Evolutionary conservation across 2,113 vertebrate species (phyloP).

Genomic region (Laticauda colubrina): DNA sequence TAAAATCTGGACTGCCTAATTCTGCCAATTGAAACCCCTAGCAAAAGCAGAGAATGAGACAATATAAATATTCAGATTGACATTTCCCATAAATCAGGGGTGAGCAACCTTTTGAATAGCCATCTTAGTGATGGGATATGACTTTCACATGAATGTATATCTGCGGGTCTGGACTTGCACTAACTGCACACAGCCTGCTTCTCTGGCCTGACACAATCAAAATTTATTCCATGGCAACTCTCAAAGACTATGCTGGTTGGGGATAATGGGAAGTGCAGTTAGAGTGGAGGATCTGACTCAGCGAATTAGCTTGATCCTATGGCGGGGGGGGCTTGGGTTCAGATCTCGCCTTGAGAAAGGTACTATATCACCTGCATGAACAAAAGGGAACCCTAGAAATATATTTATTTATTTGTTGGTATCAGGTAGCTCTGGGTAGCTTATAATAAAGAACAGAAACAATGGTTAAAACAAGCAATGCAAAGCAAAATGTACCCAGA

Average conservation of each 20-base stretch:
- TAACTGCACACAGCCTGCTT: background rate
- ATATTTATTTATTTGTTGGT: background rate
- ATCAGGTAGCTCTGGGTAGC: background rate
- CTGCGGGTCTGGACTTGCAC: background rate
- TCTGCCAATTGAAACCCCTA: constrained; percentile 1
- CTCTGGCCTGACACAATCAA: background rate
- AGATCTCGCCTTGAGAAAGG: background rate
- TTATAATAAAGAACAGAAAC: background rate
- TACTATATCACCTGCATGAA: background rate
- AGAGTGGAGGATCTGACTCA: background rate
- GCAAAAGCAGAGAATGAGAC: accelerated
- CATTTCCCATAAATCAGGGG: background rate
- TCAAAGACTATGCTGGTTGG: background rate
- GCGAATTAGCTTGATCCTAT: background rate
- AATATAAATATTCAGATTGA: background rate
- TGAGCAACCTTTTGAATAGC: background rate
- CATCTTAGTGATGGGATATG: background rate
- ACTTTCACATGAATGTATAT: background rate
- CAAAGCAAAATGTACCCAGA: background rate
- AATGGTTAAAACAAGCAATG: background rate
- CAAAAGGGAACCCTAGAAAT: background rate
- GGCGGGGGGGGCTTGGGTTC: background rate
- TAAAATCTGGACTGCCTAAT: background rate
- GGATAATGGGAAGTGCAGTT: background rate
- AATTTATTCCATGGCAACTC: background rate